Conservation (phyloP, 1,140 invertebrate genomes). For the Gryllus bimaculatus region DNA sequence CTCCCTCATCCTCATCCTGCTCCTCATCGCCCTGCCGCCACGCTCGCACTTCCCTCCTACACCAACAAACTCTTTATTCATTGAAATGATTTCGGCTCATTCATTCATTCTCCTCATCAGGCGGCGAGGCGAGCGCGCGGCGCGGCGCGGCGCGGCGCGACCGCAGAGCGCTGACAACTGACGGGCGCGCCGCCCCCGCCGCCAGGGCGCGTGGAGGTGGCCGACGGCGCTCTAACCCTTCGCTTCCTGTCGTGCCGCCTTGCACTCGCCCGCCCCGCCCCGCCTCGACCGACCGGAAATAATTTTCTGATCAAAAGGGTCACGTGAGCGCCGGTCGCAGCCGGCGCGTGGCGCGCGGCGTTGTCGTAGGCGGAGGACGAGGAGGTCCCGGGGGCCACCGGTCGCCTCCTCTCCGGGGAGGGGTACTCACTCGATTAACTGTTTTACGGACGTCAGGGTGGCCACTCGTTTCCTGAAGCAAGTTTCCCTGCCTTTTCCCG, state of each 20-base stretch:
- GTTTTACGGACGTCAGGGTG: too few relatives aligned
- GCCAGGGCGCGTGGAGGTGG: not conserved
- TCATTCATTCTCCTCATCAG: slow-evolving; percentile 4
- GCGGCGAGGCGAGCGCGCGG: too few relatives aligned
- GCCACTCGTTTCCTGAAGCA: too few relatives aligned
- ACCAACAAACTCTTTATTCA: slow-evolving; percentile 5
- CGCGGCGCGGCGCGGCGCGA: too few relatives aligned
- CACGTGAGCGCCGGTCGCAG: not conserved
- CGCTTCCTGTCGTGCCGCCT: not conserved
- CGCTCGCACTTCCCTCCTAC: not conserved
- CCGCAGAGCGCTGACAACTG: not conserved
- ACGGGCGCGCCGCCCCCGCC: too few relatives aligned
- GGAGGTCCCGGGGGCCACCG: too few relatives aligned
- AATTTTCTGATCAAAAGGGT: slow-evolving; percentile 1
- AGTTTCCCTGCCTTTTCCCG: too few relatives aligned
- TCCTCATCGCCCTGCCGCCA: too few relatives aligned
- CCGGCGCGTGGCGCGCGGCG: not conserved
- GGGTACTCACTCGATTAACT: too few relatives aligned
- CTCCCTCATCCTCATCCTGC: too few relatives aligned
- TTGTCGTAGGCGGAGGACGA: not conserved
- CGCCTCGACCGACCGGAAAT: not conserved
- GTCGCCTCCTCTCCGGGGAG: too few relatives aligned
- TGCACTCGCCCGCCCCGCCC: not conserved
- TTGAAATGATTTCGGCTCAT: slow-evolving; percentile 4
- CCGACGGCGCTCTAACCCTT: not conserved